Evolutionary conservation across 2,113 vertebrate genomes (phyloP), one percentile per base, ranked within the genome.

Genomic region (Sclerurus mexicanus): DNA sequence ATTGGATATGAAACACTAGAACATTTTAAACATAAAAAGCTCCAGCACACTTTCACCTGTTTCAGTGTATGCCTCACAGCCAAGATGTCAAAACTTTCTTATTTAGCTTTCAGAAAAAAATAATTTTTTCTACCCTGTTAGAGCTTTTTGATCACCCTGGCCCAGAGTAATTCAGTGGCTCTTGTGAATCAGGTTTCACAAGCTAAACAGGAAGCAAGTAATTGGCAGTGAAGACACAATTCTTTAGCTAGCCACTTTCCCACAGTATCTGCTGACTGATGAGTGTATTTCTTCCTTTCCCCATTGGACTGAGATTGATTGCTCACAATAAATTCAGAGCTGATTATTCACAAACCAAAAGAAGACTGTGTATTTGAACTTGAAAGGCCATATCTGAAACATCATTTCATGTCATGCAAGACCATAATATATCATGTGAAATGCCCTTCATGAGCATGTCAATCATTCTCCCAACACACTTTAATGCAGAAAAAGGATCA

Each of bases 301-400:
- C 35, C 67, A 71, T 30, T 87, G 81, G 74, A 66, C 89, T 95
- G 67, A 67, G 74, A 87, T 85, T 78, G 68, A 93, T 87, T 78
- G 35, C 86, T 89, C 84, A 93, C 52, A 94, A 60, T 83, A 95
- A 97, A 94, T 92, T 83, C 56, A 96, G 79, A 93, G 58, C 55
- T 96, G 92, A 87, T 96, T 95, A 96, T 95, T 93, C 93, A 96
- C 55, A 75, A 90, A 92, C 62, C 62, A 75, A 96, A 93, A 95
- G 87, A 93, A 91, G 75, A 86, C 28, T 37, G n/a, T 5, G 4
- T 18, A 60, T 62, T 83, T 86, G 62, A 90, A 87, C 56, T 62
- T 56, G 85, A 94, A 95, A 82, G 42, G 72, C 68, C 62, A 8
- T 62, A 62, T 81, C 42, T 94, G 59, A 84, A 94, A 86, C 74